Percentiles rank a stretch among this genome's conserved stretches.
Evolutionary conservation across 2,797 vertebrate species (phyloP).

Genomic region (Megalops cyprinoides): DNA sequence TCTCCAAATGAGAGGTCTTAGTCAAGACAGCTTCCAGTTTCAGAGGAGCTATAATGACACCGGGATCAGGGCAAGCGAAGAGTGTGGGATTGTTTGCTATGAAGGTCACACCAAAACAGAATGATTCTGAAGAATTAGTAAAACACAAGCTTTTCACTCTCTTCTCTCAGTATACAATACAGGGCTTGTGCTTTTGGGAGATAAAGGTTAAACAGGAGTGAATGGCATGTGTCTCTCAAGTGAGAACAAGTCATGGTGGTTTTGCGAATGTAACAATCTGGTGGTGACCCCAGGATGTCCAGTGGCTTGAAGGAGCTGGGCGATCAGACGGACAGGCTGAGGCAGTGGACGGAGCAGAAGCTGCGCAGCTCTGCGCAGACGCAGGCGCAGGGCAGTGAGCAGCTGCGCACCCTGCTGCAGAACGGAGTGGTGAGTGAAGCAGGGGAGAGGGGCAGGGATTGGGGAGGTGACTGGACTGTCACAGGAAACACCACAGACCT

Average conservation of each 20-base stretch:
- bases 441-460: not conserved
- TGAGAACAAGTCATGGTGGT: too few relatives aligned
- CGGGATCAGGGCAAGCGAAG: too few relatives aligned
- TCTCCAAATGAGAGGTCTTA: too few relatives aligned
- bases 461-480: too few relatives aligned
- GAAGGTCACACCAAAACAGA: too few relatives aligned
- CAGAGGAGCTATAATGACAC: too few relatives aligned
- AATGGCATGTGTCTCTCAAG: not conserved
- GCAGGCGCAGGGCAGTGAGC: conserved; percentile 53
- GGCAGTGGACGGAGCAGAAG: conserved; percentile 68
- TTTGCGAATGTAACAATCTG: not conserved
- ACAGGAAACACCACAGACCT: too few relatives aligned
- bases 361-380: conserved; percentile 61
- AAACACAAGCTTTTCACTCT: too few relatives aligned
- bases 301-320: conserved; percentile 62
- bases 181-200: not conserved
- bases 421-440: conserved; percentile 70
- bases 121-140: too few relatives aligned
- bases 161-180: too few relatives aligned
- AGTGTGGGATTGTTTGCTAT: too few relatives aligned
- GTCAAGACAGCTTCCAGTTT: too few relatives aligned
- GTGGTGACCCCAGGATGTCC: conserved; percentile 63
- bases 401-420: conserved; percentile 59
- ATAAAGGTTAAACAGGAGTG: not conserved
- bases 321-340: conserved; percentile 66